Percentiles rank a stretch among this genome's conserved stretches.
These are phyloP conservation scores for Pteropus rufus DNA, from an alignment of 2,797 vertebrate genomes.

Conservation along the genomic window DNA sequence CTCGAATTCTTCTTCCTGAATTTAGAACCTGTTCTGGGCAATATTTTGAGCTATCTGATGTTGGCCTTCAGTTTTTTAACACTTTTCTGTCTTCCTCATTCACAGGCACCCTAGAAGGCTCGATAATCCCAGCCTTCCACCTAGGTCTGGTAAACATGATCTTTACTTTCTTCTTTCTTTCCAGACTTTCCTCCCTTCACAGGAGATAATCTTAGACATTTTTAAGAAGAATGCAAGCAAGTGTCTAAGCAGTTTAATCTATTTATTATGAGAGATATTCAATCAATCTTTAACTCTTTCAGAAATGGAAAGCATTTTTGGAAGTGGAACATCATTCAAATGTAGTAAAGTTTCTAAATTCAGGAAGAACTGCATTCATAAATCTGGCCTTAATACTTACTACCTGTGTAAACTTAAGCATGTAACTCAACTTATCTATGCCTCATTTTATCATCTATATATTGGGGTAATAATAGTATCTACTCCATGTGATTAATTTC, in stretches of 20 bases:
- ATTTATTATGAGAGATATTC: not conserved
- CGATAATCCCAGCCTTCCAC: not conserved
- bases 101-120: not conserved
- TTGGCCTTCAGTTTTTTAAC: not conserved
- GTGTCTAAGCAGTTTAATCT: not conserved
- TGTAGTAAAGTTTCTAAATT: not conserved
- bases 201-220: not conserved
- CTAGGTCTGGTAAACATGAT: not conserved
- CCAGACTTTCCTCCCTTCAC: not conserved
- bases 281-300: slow-evolving; percentile 10
- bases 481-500: not conserved
- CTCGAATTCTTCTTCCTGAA: not conserved
- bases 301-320: not conserved
- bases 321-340: not conserved
- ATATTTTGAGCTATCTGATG: not conserved
- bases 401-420: not conserved
- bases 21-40: not conserved
- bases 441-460: not conserved
- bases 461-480: not conserved
- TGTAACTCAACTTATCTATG: not conserved
- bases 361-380: not conserved
- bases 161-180: not conserved
- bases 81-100: not conserved
- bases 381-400: not conserved
- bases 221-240: slow-evolving; percentile 28